Base-by-base conservation (phyloP, 2,888 invertebrate genomes). In the Drosophila anomelani region DNA sequence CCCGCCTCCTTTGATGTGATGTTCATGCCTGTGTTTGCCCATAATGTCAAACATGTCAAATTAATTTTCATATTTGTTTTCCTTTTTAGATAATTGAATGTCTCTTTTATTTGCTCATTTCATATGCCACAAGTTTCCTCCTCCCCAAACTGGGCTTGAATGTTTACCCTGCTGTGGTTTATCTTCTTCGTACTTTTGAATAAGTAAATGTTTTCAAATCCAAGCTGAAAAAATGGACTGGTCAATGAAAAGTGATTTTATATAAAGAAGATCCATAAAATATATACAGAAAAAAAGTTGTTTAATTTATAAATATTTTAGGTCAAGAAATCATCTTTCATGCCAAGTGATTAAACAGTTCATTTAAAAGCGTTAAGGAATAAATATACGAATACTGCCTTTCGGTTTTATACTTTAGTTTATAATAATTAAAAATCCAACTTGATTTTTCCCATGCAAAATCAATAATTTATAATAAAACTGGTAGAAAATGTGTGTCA, bases 11-110 rank as follows among this genome's bases (percentile, higher is more conserved):
- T 59, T 59, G 51, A 53, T 36, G 51, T 75, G 56, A 43, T 57
- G 56, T 66, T 59, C 47, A 53, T 64, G 70, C 64, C 29, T 56
- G 61, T 88, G 77, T 84, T 84, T 86, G 75, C 77, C 75, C 77
- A 75, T 78, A 72, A 84, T 85, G 88, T 89, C 84, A 87, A 87
- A 85, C 67, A 79, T 85, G 77, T 85, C 85, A 81, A 79, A 89
- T 85, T 87, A 84, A 81, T 85, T 87, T 85, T 69, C 71, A 79
- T 55, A 75, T 81, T 74, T 81, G 68, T 71, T 77, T 73, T 70
- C 77, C 85, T 85, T 77, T 87, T 76, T 74, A 85, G 89, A 81
- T 85, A 85, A 85, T 87, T 85, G 85, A 87, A 71, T 85, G 73
- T 56, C 54, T 56, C 74, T 60, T 67, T 73, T 75, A 71, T 77